Base-by-base conservation (phyloP, 2,113 vertebrate species). In the Monarcha castaneiventris region DNA sequence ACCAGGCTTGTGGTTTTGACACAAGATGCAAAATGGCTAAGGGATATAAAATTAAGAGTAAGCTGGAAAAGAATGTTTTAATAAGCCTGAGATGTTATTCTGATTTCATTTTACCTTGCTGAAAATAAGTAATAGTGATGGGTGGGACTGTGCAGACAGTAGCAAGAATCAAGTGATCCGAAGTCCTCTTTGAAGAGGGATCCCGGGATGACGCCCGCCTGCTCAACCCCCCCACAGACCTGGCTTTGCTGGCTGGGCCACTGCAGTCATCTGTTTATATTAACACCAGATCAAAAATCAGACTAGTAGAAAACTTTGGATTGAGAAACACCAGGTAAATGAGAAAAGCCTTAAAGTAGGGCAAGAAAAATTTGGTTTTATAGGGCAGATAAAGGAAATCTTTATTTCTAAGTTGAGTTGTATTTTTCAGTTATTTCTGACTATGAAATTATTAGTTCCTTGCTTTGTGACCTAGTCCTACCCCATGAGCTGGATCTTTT, bases 171-270 rank as follows among this genome's bases (percentile, higher is more conserved):
- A 51, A 49, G 49, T 33, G 35, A 63, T 58, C 32, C 44, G 18
- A 69, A 85, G 26, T 52, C 25, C 30, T 25, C n/a, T 74, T 71
- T 86, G 64, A 89, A 74, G 72, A 52, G 64, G 26, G 19, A 64
- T 73, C 20, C 25, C 0, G 2, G 29, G 27, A 35, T 52, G 37
- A 51, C 0, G 1, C 19, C 21, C 0, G 1, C 48, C 72, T 84
- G 75, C 51, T 88, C 37, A 83, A 11, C 1, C 19, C 6, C 13
- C 8, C 9, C 2, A 0, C 41, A 51, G 32, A 77, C 43, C 55
- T 44, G 54, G 17, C 27, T 75, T 37, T 86, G 29, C 30, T 69
- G 54, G 9, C 54, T 84, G 59, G 58, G 59, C 62, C 27, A 32
- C 32, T 66, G 51, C 48, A 55, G 33, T 51, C 1, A 2, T 41